phyloP scores from a whole-genome alignment of 2,797 vertebrate species.

The Trachops cirrhosus region DNA sequence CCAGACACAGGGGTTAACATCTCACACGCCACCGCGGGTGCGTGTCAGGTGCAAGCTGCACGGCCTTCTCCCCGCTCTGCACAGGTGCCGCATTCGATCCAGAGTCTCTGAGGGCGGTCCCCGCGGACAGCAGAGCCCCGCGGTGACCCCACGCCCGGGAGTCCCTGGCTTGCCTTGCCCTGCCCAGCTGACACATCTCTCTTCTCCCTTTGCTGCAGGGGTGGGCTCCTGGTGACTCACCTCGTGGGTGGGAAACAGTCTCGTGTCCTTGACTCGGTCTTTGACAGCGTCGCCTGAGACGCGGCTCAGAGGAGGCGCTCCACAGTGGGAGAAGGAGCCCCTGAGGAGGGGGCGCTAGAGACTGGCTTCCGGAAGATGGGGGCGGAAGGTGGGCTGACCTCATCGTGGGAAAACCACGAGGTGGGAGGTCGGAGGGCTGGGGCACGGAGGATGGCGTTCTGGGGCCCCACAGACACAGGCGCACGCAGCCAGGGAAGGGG shows the following conservation, averaged over 20 bases:
- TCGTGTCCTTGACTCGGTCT: accelerated
- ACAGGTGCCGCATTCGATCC: accelerated
- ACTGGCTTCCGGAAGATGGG: accelerated
- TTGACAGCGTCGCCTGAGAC: accelerated
- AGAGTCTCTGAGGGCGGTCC: not conserved
- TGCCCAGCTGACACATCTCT: accelerated
- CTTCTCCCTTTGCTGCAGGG: not conserved
- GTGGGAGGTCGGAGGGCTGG: accelerated
- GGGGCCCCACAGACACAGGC: no score
- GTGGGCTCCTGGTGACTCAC: not conserved
- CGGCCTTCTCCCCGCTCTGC: not conserved
- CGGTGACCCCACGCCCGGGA: accelerated
- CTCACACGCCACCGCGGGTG: no score
- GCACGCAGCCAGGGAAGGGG: not conserved
- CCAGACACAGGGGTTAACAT: not conserved
- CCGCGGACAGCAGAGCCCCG: accelerated
- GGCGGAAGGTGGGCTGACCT: accelerated
- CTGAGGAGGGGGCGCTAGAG: accelerated
- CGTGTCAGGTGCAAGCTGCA: accelerated
- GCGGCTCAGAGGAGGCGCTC: not conserved
- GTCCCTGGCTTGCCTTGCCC: not conserved
- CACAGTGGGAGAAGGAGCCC: not conserved
- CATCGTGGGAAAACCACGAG: accelerated
- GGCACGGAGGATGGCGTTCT: accelerated
- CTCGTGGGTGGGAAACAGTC: accelerated